phyloP scores from a whole-genome alignment of 2,888 invertebrate species.

The Matsumyia berberina region DNA sequence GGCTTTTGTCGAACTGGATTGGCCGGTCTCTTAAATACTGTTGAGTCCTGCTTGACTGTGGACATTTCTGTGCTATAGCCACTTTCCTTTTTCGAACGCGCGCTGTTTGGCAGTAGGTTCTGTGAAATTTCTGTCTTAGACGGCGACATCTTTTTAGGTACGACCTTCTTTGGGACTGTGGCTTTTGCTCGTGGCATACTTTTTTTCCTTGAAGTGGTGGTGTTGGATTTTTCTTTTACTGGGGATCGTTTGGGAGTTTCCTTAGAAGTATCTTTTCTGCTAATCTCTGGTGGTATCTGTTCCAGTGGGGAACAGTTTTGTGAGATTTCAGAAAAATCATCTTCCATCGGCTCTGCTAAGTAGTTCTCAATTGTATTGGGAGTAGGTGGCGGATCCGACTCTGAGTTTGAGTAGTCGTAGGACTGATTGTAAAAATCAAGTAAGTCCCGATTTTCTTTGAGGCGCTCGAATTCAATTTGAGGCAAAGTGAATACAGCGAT shows the following conservation, averaged over 20 bases:
- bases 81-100: constrained; percentile 1
- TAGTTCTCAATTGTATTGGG: constrained; percentile 42
- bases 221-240: neutral
- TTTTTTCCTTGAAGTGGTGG: too few relatives aligned
- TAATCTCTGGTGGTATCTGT: neutral
- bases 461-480: constrained; percentile 72
- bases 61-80: neutral
- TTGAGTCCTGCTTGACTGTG: neutral
- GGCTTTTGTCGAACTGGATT: constrained; percentile 1
- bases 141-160: neutral
- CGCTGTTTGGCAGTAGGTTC: neutral
- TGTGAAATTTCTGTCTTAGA: neutral
- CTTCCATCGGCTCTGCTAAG: constrained; percentile 14
- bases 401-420: neutral
- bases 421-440: constrained; percentile 76
- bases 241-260: neutral
- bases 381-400: constrained; percentile 2
- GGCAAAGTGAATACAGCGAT: constrained; percentile 67
- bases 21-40: constrained; percentile 34
- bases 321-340: neutral
- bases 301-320: too few relatives aligned
- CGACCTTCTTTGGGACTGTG: neutral
- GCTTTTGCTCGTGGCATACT: too few relatives aligned
- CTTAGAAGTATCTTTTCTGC: neutral
- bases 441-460: constrained; percentile 74